Evolutionary conservation across 2,797 vertebrate species (phyloP), one percentile per base, ranked within the genome.

Genomic region (Xenops minutus): DNA sequence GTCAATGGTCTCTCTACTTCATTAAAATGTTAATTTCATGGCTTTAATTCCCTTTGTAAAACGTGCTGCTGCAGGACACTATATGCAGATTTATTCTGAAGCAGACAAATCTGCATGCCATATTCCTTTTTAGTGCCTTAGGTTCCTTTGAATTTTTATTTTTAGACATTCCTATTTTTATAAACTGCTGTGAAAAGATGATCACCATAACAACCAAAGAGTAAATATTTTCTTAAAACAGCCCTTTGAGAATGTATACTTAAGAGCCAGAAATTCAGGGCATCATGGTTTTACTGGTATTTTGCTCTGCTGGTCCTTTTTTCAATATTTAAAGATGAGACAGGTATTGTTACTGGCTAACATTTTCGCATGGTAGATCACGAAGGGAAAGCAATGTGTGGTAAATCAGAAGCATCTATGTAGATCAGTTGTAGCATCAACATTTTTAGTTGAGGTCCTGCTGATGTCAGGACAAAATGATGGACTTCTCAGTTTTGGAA

Each of bases 11-110:
- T 97, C 80, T 97, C 97, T 97, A 90, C 97, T 98, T 98, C 98
- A 98, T 98, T 98, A 98, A 98, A 98, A 98, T 98, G 97, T 96
- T 98, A 98, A 98, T 98, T 98, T 98, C 96, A 95, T 97, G 96
- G 96, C 88, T 98, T 97, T 98, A 98, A 98, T 98, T 98, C 97
- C 94, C 86, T 97, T 98, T 98, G 95, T 97, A 96, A 97, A 97
- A 96, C 59, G 75, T 96, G 93, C 94, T 91, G 93, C 96, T 97
- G 85, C 83, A 93, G 97, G 96, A 97, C 94, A 94, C 92, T 96
- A 32, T 94, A 97, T 98, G 97, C 96, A 97, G 95, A 98, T 98
- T 96, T 97, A 95, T 96, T 97, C 96, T 85, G 90, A 93, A 93
- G 59, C 64, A 97, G 96, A 71, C 89, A 95, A 96, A 96, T 97